Evolutionary conservation across 2,797 vertebrate genomes (phyloP), one percentile per base, ranked within the genome.

Genomic region (Spinibarbus caldwelli): DNA sequence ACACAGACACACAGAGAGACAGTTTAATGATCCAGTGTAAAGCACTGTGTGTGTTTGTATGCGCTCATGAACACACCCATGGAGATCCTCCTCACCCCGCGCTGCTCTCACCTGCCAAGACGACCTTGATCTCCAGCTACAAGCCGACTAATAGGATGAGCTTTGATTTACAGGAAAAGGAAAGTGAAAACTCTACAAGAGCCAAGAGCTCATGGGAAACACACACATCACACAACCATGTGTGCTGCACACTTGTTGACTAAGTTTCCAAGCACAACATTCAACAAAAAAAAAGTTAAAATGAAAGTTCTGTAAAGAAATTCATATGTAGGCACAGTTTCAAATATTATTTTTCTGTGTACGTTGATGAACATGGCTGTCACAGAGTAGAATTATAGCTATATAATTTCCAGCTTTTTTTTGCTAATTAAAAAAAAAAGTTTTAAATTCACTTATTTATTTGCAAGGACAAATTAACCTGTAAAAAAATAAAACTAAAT

Each of bases 161-260:
- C 43, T 57, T 71, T 64, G 86, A 85, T 77, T 90, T 91, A 91
- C 64, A 89, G 83, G 89, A 93, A 93, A 92, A 75, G 36, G 88
- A 87, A 90, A 92, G 81, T 85, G 83, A 85, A 92, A 89, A 90
- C 91, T 88, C 83, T 71, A 87, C 31, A 47, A 59, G 72, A 49
- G 43, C 43, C 31, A 41, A 21, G 49, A 78, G 57, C 57, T 82
- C 79, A 47, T 3, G 34, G 64, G 5, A 64, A 29, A 85, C 29
- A 29, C 59, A 43, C 38, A 45, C 14, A 68, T 54, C 80, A 59
- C 5, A n/a, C 87, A 87, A 90, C 82, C 83, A 87, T 85, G 54
- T 62, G 71, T 12, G 15, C 0, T n/a, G 1, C 31, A 68, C 45
- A 72, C 78, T 78, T 38, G 41, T 23, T 73, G 34, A 73, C 7